Evolutionary conservation across 2,797 vertebrate genomes (phyloP), one percentile per base, ranked within the genome.

Genomic region (Sebastolobus altivelis): DNA sequence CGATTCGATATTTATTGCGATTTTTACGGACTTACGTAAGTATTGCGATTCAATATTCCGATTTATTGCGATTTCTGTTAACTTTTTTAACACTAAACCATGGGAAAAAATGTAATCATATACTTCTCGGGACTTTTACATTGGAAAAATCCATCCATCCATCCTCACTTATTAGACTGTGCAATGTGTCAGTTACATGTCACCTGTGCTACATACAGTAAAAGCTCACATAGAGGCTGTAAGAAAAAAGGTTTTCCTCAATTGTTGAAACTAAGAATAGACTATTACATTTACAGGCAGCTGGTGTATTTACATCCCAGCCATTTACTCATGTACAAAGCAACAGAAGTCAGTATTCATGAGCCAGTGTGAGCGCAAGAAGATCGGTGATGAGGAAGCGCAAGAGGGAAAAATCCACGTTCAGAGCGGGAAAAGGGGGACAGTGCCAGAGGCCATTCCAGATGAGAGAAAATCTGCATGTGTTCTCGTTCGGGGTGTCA

Each of bases 401-500:
- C 20, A 55, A 16, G 63, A 82, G 61, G 37, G 52, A 69, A 74
- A 83, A 69, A 52, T 6, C 40, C 66, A 37, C 67, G 68, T 71
- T 68, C 8, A 40, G 49, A 79, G 61, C 14, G 18, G 7, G 31
- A 40, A 60, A 56, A 80, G 18, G 12, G n/a, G 61, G 46, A 56
- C 73, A 58, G 60, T 1, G 74, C 56, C 77, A 77, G 58, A 1
- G 79, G 65, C 66, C 16, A 20, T 52, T 63, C 11, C 13, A 35
- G 54, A 65, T 59, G 52, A 85, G 67, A 38, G 72, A 54, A 74
- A 8, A 29, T 80, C n/a, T 70, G 73, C 65, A 75, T 14, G 31
- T 76, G 60, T 68, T 84, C 66, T 55, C 55, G 56, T 75, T 76
- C 63, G 5, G 55, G 25, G 55, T 75, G 10, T 90, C 83, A 81